These are phyloP conservation scores for Hemibagrus wyckioides DNA, from an alignment of 2,113 vertebrate species.

Conservation along the genomic window DNA sequence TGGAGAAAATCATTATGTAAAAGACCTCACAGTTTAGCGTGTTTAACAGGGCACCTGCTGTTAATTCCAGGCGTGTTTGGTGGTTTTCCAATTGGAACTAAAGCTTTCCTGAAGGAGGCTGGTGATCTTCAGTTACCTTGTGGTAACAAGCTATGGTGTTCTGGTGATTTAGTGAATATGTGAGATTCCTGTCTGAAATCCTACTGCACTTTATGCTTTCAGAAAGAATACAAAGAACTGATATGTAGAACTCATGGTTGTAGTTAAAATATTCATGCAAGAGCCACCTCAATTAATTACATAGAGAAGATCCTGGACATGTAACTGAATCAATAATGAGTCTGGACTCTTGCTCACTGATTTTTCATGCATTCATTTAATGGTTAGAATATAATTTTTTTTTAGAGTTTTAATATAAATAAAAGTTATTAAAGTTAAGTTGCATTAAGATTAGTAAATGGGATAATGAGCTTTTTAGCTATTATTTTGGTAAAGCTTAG, in stretches of 20 bases:
- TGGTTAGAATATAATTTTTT: too few relatives aligned
- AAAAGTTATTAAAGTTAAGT: too few relatives aligned
- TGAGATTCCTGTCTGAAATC: background rate
- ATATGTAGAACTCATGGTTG: background rate
- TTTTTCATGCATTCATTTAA: background rate
- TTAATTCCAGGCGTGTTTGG: background rate
- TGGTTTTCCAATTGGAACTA: background rate
- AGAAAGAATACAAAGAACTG: background rate
- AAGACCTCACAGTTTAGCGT: background rate
- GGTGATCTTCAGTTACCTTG: background rate
- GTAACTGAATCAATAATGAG: background rate
- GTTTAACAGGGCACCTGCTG: background rate
- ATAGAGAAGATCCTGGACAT: background rate
- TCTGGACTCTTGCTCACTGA: background rate
- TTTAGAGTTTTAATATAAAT: background rate
- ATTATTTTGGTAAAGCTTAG: background rate
- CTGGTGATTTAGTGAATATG: background rate
- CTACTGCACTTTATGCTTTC: background rate
- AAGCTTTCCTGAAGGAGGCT: background rate
- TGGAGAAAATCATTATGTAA: conserved; percentile 6
- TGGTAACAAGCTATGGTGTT: background rate
- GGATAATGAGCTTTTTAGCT: background rate
- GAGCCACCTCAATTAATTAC: background rate
- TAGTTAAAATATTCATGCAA: background rate
- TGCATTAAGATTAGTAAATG: background rate